Conservation (phyloP, 1,140 invertebrate species). For the Drosophila repleta region DNA sequence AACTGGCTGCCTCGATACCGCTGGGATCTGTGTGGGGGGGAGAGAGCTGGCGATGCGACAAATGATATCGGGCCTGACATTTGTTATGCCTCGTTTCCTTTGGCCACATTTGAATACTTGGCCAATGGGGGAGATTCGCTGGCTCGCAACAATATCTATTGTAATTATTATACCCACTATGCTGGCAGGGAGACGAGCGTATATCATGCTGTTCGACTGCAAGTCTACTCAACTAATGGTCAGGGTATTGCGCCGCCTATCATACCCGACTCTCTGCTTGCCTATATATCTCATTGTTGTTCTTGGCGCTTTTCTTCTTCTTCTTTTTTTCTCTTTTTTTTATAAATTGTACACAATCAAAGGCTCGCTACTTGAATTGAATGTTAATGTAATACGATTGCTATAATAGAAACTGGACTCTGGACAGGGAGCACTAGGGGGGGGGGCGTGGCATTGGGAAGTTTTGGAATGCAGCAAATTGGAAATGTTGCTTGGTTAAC, state of each 20-base stretch:
- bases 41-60: constrained; percentile 29
- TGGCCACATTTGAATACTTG: constrained; percentile 33
- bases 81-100: constrained; percentile 32
- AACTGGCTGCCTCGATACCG: constrained; percentile 26
- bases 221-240: neutral
- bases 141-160: neutral
- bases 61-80: constrained; percentile 62
- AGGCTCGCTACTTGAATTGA: constrained; percentile 41
- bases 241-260: neutral
- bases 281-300: constrained; percentile 16
- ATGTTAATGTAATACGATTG: constrained; percentile 16
- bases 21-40: neutral
- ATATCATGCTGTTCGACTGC: neutral
- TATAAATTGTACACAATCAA: constrained; percentile 67
- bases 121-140: neutral
- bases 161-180: neutral
- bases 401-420: neutral
- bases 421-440: neutral
- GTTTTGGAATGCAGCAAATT: constrained; percentile 13
- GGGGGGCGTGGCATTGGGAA: neutral
- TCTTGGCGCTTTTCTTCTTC: neutral
- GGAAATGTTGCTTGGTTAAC: constrained; percentile 15
- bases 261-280: neutral
- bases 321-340: neutral
- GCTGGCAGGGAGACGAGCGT: too few species aligned